These are phyloP conservation scores for Oscheius sp. DNA, from an alignment of 2,888 invertebrate species.

Conservation along the genomic window DNA sequence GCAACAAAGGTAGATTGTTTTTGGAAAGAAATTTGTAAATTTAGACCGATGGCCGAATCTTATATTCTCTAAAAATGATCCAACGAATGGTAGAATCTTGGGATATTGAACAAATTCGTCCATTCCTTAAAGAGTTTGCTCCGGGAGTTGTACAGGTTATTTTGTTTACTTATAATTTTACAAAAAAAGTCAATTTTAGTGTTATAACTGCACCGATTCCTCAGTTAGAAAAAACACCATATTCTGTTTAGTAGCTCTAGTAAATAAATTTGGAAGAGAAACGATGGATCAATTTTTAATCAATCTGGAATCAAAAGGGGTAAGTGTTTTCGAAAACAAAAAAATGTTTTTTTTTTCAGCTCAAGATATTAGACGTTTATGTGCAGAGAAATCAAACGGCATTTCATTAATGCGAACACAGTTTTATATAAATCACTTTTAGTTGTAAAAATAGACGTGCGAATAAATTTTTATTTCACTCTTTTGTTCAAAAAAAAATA, in stretches of 20 bases:
- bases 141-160: constrained; percentile 86
- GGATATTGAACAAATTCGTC: constrained; percentile 74
- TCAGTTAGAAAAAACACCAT: constrained; percentile 90
- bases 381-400: constrained; percentile 75
- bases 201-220: constrained; percentile 78
- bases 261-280: constrained; percentile 84
- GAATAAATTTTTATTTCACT: too few species aligned
- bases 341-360: constrained; percentile 64
- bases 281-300: constrained; percentile 76
- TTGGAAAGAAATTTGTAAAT: too few species aligned
- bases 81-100: constrained; percentile 71
- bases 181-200: constrained; percentile 9
- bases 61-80: constrained; percentile 82
- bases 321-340: constrained; percentile 71
- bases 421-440: too few species aligned
- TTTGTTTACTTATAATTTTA: not conserved
- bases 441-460: too few species aligned
- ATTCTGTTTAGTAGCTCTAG: constrained; percentile 94
- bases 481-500: too few species aligned
- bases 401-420: too few species aligned
- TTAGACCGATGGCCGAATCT: constrained; percentile 88
- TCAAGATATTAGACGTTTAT: constrained; percentile 82
- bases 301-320: constrained; percentile 86
- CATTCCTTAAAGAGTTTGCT: constrained; percentile 82
- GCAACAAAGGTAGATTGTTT: constrained; percentile 69